phyloP scores from a whole-genome alignment of 2,113 vertebrate species.

The Empidonax traillii region DNA sequence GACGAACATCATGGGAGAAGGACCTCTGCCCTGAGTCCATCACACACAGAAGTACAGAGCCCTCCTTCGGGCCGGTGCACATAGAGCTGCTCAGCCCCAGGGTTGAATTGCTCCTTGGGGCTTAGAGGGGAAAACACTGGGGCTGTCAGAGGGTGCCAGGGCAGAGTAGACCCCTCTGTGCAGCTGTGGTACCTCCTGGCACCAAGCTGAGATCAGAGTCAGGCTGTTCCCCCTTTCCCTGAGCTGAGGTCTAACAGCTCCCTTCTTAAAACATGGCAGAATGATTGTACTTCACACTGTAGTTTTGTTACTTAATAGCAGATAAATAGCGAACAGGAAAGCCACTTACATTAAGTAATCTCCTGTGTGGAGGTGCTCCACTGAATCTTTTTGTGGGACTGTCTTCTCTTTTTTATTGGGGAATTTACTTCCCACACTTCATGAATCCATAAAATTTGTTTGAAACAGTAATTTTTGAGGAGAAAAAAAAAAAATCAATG shows the following conservation, averaged over 20 bases:
- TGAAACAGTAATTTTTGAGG: neutral
- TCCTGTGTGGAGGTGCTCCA: neutral
- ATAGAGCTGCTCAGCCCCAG: neutral
- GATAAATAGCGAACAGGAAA: neutral
- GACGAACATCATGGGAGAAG: neutral
- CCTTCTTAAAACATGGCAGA: neutral
- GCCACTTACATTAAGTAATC: neutral
- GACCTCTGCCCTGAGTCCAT: neutral
- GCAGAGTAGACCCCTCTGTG: fast-evolving
- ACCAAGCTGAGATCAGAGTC: neutral
- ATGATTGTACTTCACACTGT: neutral
- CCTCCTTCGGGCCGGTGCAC: neutral
- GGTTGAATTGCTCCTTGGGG: neutral
- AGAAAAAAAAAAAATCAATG: neutral
- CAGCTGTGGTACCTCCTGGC: neutral
- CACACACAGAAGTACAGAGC: neutral
- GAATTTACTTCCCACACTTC: neutral
- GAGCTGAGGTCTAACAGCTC: neutral
- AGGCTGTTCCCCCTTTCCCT: neutral
- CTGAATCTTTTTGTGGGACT: neutral
- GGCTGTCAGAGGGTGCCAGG: neutral
- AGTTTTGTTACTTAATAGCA: neutral
- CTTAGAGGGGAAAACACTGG: neutral
- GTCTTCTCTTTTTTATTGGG: neutral
- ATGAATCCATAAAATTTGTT: neutral